Evolutionary conservation across 2,797 vertebrate species (phyloP).

Genomic region (Melanotaenia parkinsoni): DNA sequence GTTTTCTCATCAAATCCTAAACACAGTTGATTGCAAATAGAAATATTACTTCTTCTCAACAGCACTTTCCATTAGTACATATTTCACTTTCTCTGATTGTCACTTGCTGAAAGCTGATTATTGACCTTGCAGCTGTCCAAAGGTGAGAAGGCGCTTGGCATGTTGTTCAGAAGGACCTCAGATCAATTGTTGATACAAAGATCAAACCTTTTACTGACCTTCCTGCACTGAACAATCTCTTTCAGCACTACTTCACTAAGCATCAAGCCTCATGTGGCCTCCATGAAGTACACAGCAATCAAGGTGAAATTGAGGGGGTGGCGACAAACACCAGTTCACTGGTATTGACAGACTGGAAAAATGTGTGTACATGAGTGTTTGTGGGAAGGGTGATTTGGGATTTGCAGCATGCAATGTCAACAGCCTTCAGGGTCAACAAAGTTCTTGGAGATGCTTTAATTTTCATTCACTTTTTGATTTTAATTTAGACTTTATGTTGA

Average conservation of each 20-base stretch:
- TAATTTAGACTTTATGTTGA: background rate
- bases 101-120: constrained; percentile 3
- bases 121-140: constrained; percentile 30
- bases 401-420: constrained; percentile 32
- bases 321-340: constrained; percentile 48
- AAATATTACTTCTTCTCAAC: background rate
- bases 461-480: background rate
- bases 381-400: background rate
- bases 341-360: constrained; percentile 20
- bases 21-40: background rate
- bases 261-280: constrained; percentile 56
- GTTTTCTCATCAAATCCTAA: background rate
- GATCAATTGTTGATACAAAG: constrained; percentile 51
- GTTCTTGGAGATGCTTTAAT: constrained; percentile 15
- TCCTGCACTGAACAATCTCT: constrained; percentile 54
- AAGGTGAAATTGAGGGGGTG: constrained; percentile 53
- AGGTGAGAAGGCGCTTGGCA: constrained; percentile 20
- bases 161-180: constrained; percentile 41
- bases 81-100: background rate
- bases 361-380: constrained; percentile 15
- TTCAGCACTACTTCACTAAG: constrained; percentile 34
- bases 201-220: constrained; percentile 68
- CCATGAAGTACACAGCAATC: constrained; percentile 60
- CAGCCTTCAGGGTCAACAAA: constrained; percentile 17
- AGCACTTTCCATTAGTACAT: too few relatives aligned